Evolutionary conservation across 23 tunicate genomes (phyloP).

Genomic region (Trididemnum clinides): DNA sequence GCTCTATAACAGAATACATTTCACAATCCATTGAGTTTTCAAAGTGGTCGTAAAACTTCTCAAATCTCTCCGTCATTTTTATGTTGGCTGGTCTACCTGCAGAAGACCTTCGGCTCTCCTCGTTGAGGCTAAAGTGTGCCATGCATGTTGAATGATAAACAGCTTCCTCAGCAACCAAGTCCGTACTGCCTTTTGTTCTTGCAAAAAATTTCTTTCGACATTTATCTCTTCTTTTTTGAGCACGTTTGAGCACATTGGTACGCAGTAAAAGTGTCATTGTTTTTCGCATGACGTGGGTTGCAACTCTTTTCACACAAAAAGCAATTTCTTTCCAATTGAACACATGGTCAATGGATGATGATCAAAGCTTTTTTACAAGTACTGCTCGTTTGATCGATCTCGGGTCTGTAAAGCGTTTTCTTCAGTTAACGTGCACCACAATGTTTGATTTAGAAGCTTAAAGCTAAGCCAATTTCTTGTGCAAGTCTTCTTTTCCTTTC

Average conservation of each 20-base stretch:
- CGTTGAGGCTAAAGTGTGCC: no score
- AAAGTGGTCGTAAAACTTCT: not conserved
- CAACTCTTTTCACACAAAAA: not conserved
- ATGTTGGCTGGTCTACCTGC: not conserved
- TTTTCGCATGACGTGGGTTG: not conserved
- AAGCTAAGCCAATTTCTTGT: no score
- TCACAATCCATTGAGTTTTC: not conserved
- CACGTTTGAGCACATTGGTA: not conserved
- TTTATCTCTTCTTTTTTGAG: not conserved
- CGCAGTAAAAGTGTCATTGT: not conserved
- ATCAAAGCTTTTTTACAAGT: no score
- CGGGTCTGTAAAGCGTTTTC: no score
- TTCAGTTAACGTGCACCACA: no score
- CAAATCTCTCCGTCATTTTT: not conserved
- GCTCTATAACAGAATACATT: not conserved
- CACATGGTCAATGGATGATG: no score
- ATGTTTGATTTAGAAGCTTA: no score
- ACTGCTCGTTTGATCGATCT: no score
- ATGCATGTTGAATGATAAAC: not conserved
- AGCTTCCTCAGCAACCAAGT: constrained; percentile 4
- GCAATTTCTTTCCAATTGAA: not conserved
- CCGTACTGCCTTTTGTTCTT: not conserved
- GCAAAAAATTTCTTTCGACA: not conserved
- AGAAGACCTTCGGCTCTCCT: no score
- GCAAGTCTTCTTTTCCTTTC: no score